Evolutionary conservation across 1,140 invertebrate species (phyloP).

Genomic region (Heliconius himera): DNA sequence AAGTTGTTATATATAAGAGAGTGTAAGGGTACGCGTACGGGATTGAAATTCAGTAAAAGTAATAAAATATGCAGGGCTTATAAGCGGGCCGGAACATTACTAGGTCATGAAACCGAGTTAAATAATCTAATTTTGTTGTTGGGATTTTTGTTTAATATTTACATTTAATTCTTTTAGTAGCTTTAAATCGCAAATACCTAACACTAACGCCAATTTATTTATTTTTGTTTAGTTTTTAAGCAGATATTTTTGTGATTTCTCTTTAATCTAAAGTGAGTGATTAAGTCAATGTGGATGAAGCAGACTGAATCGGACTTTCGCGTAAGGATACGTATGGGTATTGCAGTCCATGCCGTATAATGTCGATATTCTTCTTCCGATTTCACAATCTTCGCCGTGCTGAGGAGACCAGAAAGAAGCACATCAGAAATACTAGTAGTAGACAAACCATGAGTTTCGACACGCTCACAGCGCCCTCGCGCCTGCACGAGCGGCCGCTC

Average conservation of each 20-base stretch:
- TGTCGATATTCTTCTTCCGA: slow-evolving; percentile 97
- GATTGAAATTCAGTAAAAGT: slow-evolving; percentile 21
- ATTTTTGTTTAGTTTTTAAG: neutral
- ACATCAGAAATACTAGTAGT: slow-evolving; percentile 74
- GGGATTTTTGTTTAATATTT: neutral
- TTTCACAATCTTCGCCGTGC: slow-evolving; percentile 93
- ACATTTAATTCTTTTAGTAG: neutral
- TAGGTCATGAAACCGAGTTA: slow-evolving; percentile 33
- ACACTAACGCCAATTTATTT: neutral
- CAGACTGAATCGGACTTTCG: neutral
- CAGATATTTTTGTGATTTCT: neutral
- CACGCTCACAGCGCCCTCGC: slow-evolving; percentile 86
- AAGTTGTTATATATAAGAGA: neutral
- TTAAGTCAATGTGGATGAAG: neutral
- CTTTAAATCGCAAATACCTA: neutral
- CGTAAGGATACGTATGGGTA: neutral
- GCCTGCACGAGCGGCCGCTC: slow-evolving; percentile 91
- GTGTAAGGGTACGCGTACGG: neutral
- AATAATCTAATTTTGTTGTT: slow-evolving; percentile 25
- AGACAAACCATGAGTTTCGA: slow-evolving; percentile 81
- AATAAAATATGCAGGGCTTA: slow-evolving; percentile 39
- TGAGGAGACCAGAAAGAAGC: slow-evolving; percentile 86
- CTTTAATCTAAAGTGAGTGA: neutral
- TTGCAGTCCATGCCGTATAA: slow-evolving; percentile 63
- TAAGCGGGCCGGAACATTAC: slow-evolving; percentile 33